Conservation (phyloP, 2,888 invertebrate species). For the Gastrophysa polygoni region DNA sequence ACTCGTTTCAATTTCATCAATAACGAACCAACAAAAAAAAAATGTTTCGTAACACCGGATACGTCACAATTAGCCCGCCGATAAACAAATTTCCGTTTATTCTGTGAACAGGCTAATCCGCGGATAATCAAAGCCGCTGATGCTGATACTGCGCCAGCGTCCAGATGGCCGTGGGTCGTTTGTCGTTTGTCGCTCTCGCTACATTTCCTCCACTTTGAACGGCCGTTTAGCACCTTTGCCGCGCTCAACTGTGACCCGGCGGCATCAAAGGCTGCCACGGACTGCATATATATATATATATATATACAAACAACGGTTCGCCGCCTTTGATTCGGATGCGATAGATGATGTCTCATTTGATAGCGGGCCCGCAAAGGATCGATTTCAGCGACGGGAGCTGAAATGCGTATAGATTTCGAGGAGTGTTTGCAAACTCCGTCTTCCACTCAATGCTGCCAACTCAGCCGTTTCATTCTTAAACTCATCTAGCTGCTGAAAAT, state of each 20-base stretch:
- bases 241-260: slow-evolving; percentile 54
- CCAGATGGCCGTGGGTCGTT: slow-evolving; percentile 34
- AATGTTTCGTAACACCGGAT: slow-evolving; percentile 15
- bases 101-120: neutral
- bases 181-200: slow-evolving; percentile 42
- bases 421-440: too few species aligned
- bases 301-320: slow-evolving; percentile 52
- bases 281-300: slow-evolving; percentile 49
- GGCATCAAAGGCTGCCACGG: slow-evolving; percentile 54
- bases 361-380: too few species aligned
- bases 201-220: slow-evolving; percentile 56
- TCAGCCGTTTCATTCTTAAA: too few species aligned
- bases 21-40: neutral
- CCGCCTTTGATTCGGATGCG: slow-evolving; percentile 53
- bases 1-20: too few species aligned
- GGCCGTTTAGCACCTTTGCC: slow-evolving; percentile 55
- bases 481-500: too few species aligned
- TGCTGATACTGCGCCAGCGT: slow-evolving; percentile 13
- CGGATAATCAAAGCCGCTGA: slow-evolving; percentile 8
- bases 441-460: too few species aligned
- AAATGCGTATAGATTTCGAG: neutral
- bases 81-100: slow-evolving; percentile 6
- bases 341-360: slow-evolving; percentile 41
- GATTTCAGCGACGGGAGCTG: neutral
- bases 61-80: slow-evolving; percentile 14